Conservation (phyloP, 2,888 invertebrate species). For the Melolontha melolontha region DNA sequence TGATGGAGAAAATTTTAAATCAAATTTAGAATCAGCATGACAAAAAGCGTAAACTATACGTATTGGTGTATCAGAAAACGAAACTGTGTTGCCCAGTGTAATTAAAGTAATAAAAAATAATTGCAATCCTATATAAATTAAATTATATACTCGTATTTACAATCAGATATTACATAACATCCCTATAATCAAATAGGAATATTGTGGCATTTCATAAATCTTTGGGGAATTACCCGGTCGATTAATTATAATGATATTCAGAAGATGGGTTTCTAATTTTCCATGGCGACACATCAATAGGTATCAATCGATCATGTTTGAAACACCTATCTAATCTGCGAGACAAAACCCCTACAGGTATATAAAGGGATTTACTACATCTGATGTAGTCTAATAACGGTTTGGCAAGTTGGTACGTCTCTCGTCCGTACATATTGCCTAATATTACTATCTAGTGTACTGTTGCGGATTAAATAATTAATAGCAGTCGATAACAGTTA, state of each 20-base stretch:
- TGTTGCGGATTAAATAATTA: constrained; percentile 50
- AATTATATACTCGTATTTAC: too few relatives aligned
- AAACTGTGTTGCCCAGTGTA: too few relatives aligned
- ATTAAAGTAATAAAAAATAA: too few relatives aligned
- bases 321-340: constrained; percentile 23
- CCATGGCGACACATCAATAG: constrained; percentile 15
- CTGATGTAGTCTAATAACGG: constrained; percentile 32
- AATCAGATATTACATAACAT: too few relatives aligned
- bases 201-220: too few relatives aligned
- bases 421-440: constrained; percentile 36
- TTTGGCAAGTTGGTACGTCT: constrained; percentile 38
- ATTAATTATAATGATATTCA: not conserved
- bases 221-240: too few relatives aligned
- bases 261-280: constrained; percentile 24
- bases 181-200: too few relatives aligned
- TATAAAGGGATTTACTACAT: constrained; percentile 31
- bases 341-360: constrained; percentile 25
- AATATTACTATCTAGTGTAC: constrained; percentile 35
- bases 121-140: too few relatives aligned
- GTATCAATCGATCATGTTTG: constrained; percentile 17
- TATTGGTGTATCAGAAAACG: too few relatives aligned
- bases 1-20: too few relatives aligned
- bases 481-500: constrained; percentile 51
- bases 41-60: too few relatives aligned
- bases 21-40: too few relatives aligned